Evolutionary conservation across 2,888 invertebrate genomes (phyloP).

Genomic region (Hydropsyche betteni): DNA sequence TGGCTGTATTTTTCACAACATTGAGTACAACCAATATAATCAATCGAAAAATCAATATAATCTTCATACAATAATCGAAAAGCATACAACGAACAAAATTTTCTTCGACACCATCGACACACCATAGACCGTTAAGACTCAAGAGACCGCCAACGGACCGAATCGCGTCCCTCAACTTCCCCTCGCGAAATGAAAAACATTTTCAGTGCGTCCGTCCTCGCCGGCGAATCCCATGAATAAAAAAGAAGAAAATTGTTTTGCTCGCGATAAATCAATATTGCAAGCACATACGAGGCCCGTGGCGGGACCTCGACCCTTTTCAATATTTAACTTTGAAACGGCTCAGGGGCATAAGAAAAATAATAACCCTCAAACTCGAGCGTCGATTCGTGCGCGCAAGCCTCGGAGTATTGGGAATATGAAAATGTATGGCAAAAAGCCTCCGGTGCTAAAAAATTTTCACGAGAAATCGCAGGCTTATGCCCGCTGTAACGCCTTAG

Average conservation of each 20-base stretch:
- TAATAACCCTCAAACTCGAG: slow-evolving; percentile 34
- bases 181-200: background rate
- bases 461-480: background rate
- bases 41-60: background rate
- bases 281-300: slow-evolving; percentile 13
- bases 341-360: slow-evolving; percentile 32
- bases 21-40: too few species aligned
- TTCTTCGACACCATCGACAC: background rate
- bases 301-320: slow-evolving; percentile 31
- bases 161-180: background rate
- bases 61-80: background rate
- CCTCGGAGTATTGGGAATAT: background rate
- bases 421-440: too few species aligned
- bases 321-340: slow-evolving; percentile 35
- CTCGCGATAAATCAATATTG: slow-evolving; percentile 36
- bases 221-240: background rate
- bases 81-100: background rate
- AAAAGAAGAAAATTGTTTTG: slow-evolving; percentile 15
- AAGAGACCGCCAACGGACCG: background rate
- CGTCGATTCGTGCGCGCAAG: slow-evolving; percentile 2
- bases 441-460: slow-evolving; percentile 3
- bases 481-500: too few species aligned
- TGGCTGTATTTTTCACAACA: background rate
- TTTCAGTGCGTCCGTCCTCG: background rate
- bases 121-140: background rate